Evolutionary conservation across 2,888 invertebrate genomes (phyloP).

Genomic region (Nomada goodeniana): DNA sequence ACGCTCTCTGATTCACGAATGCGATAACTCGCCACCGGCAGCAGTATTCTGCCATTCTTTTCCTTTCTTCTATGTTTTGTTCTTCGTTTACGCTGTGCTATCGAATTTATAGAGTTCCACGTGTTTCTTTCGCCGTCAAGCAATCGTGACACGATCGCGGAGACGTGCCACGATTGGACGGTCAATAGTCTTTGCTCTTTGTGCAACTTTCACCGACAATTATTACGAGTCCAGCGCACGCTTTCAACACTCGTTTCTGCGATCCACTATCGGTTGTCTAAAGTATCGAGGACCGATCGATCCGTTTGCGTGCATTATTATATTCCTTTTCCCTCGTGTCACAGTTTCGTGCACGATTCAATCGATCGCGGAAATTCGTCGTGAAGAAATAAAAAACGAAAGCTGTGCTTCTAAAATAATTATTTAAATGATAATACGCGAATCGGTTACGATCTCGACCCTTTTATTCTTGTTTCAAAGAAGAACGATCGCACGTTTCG

Average conservation of each 20-base stretch:
- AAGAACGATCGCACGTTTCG: not conserved
- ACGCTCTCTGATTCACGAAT: not conserved
- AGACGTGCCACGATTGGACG: constrained; percentile 63
- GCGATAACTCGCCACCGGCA: constrained; percentile 7
- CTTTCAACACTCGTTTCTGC: not conserved
- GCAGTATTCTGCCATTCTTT: too few relatives aligned
- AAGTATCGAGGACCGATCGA: not conserved
- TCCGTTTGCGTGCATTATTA: not conserved
- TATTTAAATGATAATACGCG: not conserved
- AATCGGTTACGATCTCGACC: too few relatives aligned
- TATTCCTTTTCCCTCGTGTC: too few relatives aligned
- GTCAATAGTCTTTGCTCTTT: not conserved
- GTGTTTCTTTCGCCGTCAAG: not conserved
- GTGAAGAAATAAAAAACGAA: not conserved
- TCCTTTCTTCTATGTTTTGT: not conserved
- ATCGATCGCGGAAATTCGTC: not conserved
- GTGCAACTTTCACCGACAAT: not conserved
- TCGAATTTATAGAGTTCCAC: not conserved
- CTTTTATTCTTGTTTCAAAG: not conserved
- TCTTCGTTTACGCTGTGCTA: not conserved
- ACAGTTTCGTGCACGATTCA: too few relatives aligned
- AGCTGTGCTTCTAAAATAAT: not conserved
- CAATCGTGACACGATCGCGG: constrained; percentile 66
- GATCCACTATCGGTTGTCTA: not conserved
- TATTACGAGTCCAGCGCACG: not conserved